phyloP scores from a whole-genome alignment of 2,888 invertebrate species.

The Idaea dimidiata region DNA sequence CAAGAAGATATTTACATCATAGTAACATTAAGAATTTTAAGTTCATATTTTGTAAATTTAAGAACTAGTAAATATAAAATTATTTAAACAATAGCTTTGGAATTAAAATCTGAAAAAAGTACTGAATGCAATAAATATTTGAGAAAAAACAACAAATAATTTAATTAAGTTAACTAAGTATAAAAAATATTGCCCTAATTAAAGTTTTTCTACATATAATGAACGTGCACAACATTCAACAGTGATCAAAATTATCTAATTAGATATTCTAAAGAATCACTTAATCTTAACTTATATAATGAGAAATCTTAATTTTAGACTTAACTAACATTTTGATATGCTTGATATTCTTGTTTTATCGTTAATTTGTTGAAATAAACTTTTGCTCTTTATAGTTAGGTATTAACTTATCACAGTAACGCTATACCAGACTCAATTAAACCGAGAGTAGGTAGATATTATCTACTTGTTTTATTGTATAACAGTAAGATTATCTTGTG shows the following conservation, averaged over 20 bases:
- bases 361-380: conserved; percentile 43
- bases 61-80: conserved; percentile 22
- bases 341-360: conserved; percentile 72
- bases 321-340: conserved; percentile 63
- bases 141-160: conserved; percentile 33
- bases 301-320: conserved; percentile 51
- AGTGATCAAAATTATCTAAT: conserved; percentile 77
- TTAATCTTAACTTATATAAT: conserved; percentile 54
- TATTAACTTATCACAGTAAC: background rate
- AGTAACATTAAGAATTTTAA: conserved; percentile 61
- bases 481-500: background rate
- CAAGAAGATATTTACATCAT: conserved; percentile 75
- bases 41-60: conserved; percentile 55
- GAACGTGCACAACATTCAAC: conserved; percentile 81
- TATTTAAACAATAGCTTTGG: conserved; percentile 24
- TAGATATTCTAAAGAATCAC: conserved; percentile 50
- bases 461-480: background rate
- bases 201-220: conserved; percentile 63
- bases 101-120: conserved; percentile 15
- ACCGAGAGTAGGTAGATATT: background rate
- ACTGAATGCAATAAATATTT: conserved; percentile 19
- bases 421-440: background rate
- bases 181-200: conserved; percentile 58
- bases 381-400: background rate
- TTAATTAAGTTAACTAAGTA: conserved; percentile 52